phyloP scores from a whole-genome alignment of 2,888 invertebrate species.

The Busseola fusca region DNA sequence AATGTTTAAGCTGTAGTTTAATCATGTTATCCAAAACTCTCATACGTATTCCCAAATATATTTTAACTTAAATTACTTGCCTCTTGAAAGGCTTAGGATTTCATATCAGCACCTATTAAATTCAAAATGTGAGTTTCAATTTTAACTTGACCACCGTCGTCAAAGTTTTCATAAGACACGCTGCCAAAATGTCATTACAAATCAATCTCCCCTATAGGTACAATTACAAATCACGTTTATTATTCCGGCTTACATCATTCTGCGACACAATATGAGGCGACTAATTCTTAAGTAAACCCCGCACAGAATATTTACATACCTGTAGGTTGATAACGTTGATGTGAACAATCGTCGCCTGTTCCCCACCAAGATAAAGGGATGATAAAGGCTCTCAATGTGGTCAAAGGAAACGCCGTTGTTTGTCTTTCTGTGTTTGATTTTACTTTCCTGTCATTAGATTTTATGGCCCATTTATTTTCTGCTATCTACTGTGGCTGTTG shows the following conservation, averaged over 20 bases:
- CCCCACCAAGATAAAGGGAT: slow-evolving; percentile 74
- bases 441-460: slow-evolving; percentile 74
- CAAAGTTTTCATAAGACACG: neutral
- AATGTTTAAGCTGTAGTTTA: neutral
- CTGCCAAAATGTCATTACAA: slow-evolving; percentile 13
- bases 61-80: neutral
- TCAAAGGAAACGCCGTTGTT: slow-evolving; percentile 83
- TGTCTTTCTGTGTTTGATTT: slow-evolving; percentile 74
- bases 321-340: slow-evolving; percentile 72
- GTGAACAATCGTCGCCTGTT: slow-evolving; percentile 78
- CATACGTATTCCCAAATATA: neutral
- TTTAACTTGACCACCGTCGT: neutral
- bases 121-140: neutral
- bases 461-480: slow-evolving; percentile 62
- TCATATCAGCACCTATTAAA: too few species aligned
- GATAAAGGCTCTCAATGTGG: slow-evolving; percentile 78
- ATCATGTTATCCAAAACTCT: neutral
- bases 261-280: slow-evolving; percentile 58
- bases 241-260: slow-evolving; percentile 60
- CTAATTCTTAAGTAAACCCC: slow-evolving; percentile 76
- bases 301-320: slow-evolving; percentile 73
- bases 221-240: slow-evolving; percentile 51
- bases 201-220: slow-evolving; percentile 57
- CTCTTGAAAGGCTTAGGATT: too few species aligned
- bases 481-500: slow-evolving; percentile 56